Evolutionary conservation across 53 echinoderm and acorn worm genomes (phyloP), one percentile per base, ranked within the genome.

Genomic region (Temnopleurus reevesii): DNA sequence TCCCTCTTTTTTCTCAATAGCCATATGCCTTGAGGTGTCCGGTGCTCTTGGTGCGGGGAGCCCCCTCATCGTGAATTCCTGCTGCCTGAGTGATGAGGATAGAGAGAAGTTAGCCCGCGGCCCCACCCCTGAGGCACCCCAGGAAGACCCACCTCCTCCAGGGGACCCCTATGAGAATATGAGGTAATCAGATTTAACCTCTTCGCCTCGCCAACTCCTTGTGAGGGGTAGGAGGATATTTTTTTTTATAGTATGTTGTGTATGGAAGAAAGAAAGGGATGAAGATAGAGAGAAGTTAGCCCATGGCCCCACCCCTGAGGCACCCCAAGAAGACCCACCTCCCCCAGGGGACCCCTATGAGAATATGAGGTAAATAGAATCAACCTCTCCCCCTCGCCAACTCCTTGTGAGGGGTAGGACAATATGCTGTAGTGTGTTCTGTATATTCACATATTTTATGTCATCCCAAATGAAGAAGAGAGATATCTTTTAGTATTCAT

Each of bases 71-170:
- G 91, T 95, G 41, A 95, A 92, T 60, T 84, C 59, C 15, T 95
- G 95, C 49, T 90, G 92, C 80, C 90, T 95, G 58, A 94, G 90
- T 0, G 91, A 92, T 24, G 98, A 95, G 57, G 98, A 97, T 54
- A 91, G 95, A 34, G 92, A 90, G 82, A 91, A 92, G 53, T 31
- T 94, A 59, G 77, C 89, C 43, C 55, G 85, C 66, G 91, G 91
- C 30, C 93, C 91, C 9, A 89, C 91, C 19, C 91, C 93, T 29
- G 92, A 93, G 43, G 81, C 92, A 0, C 91, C 92, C 28, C 87
- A 58, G 46, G 95, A 92, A 19, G 94, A 90, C 26, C 86, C 76
- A 1, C 93, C 90, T 25, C 76, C 89, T 2, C 89, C 84, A 10
- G 93, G 83, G 12, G 90, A 96, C 46, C 59, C 91, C 4, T 92